phyloP scores from a whole-genome alignment of 1,140 invertebrate genomes.

The Camponotus floridanus region DNA sequence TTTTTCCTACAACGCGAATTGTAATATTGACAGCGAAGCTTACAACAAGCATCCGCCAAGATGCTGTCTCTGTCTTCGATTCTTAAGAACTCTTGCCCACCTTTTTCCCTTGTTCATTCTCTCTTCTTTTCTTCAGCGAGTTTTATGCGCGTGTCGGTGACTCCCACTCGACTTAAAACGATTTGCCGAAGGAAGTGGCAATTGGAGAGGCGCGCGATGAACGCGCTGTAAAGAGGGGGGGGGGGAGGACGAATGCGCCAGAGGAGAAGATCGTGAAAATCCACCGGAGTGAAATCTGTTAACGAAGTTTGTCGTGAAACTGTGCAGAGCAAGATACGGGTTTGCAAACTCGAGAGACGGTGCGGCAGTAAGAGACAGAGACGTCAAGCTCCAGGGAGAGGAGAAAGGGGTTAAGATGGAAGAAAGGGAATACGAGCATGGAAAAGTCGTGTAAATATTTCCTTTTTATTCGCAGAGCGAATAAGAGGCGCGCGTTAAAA shows the following conservation, averaged over 20 bases:
- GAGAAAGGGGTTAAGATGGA: neutral
- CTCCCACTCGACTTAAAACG: conserved; percentile 58
- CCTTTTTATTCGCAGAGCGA: conserved; percentile 20
- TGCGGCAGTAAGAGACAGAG: neutral
- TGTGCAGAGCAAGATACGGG: conserved; percentile 71
- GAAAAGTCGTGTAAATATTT: conserved; percentile 68
- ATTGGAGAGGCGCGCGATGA: conserved; percentile 56
- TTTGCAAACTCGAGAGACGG: conserved; percentile 67
- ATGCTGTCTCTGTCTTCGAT: conserved; percentile 34
- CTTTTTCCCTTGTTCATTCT: neutral
- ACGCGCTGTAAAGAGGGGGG: conserved; percentile 17
- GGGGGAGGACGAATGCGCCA: neutral
- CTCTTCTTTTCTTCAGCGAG: conserved; percentile 39
- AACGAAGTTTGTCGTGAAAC: conserved; percentile 76
- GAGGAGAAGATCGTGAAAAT: conserved; percentile 55
- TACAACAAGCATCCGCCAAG: conserved; percentile 49
- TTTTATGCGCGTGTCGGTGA: conserved; percentile 63
- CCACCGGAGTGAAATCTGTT: conserved; percentile 72
- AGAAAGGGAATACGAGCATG: conserved; percentile 20
- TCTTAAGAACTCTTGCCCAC: conserved; percentile 3
- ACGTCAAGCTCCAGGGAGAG: neutral
- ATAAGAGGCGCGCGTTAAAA: conserved; percentile 46
- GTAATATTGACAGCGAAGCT: conserved; percentile 75
- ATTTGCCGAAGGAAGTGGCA: conserved; percentile 66
- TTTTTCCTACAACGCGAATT: conserved; percentile 66